Evolutionary conservation across 2,888 invertebrate genomes (phyloP).

Genomic region (Andrena haemorrhoa): DNA sequence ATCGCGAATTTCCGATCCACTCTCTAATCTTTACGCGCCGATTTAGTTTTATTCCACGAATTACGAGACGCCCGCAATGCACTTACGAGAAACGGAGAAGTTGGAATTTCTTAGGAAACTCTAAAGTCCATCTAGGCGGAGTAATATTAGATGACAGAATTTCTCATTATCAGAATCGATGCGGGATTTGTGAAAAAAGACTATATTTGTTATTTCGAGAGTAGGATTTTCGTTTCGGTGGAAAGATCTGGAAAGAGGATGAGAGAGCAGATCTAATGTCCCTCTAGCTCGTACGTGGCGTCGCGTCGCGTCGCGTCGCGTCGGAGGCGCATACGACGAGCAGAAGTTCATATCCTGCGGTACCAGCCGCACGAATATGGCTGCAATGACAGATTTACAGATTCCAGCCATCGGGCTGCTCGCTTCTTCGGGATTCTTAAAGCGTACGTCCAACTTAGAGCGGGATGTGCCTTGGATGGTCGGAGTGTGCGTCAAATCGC

Average conservation of each 20-base stretch:
- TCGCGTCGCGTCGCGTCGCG: conserved; percentile 4
- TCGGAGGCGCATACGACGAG: conserved; percentile 67
- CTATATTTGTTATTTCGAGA: conserved; percentile 54
- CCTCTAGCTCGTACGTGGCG: conserved; percentile 38
- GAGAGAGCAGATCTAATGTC: conserved; percentile 48
- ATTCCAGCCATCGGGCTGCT: conserved; percentile 81
- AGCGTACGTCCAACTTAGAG: conserved; percentile 70
- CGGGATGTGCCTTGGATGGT: conserved; percentile 69
- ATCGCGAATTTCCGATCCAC: not conserved
- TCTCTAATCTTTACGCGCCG: not conserved
- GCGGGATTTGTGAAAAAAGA: conserved; percentile 23
- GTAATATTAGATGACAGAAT: too few species aligned
- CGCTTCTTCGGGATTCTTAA: conserved; percentile 78
- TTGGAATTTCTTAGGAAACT: too few species aligned
- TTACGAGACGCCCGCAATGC: too few species aligned
- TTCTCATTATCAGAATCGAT: conserved; percentile 7
- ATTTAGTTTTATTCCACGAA: too few species aligned
- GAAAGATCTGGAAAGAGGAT: conserved; percentile 61
- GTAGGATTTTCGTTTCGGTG: conserved; percentile 53
- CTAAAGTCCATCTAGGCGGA: too few species aligned
- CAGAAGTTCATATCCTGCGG: conserved; percentile 78
- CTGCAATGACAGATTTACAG: conserved; percentile 84
- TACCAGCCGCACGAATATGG: conserved; percentile 77
- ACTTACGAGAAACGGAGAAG: too few species aligned
- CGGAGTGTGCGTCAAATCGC: conserved; percentile 81